phyloP scores from a whole-genome alignment of 2,113 vertebrate species.

The Pedetes capensis region DNA sequence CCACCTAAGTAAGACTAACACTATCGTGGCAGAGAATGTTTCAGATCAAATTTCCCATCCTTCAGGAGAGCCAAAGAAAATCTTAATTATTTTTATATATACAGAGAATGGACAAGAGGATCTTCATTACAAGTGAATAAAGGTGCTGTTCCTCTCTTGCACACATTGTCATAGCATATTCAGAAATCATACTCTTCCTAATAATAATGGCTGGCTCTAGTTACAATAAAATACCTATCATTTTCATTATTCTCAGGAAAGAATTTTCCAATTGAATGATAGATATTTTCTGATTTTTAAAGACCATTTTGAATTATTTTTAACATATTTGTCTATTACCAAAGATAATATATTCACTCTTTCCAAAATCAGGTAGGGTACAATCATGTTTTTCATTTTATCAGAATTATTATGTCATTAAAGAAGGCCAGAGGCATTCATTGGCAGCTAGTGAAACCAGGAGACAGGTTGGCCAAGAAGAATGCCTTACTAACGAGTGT shows the following conservation, averaged over 20 bases:
- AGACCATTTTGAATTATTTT: conserved; percentile 64
- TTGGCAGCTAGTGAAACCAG: conserved; percentile 54
- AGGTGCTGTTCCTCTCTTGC: background rate
- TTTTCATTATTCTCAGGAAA: conserved; percentile 63
- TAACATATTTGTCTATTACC: conserved; percentile 63
- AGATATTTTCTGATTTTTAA: conserved; percentile 45
- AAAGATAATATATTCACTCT: background rate
- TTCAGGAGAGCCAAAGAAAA: conserved; percentile 61
- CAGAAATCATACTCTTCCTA: conserved; percentile 60
- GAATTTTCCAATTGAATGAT: conserved; percentile 42
- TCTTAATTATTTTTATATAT: conserved; percentile 67
- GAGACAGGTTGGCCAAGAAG: conserved; percentile 60
- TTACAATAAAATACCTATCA: conserved; percentile 62
- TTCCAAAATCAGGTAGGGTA: background rate
- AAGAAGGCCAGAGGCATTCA: background rate
- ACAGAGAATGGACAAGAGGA: conserved; percentile 62
- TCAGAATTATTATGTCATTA: background rate
- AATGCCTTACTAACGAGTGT: conserved; percentile 69
- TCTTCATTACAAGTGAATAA: conserved; percentile 31
- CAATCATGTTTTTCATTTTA: background rate
- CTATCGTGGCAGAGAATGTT: conserved; percentile 51
- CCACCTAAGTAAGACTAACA: background rate
- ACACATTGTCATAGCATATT: conserved; percentile 48
- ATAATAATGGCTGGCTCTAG: conserved; percentile 36
- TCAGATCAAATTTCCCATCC: conserved; percentile 55